phyloP scores from a whole-genome alignment of 2,113 vertebrate species.

The Thamnophis sirtalis region DNA sequence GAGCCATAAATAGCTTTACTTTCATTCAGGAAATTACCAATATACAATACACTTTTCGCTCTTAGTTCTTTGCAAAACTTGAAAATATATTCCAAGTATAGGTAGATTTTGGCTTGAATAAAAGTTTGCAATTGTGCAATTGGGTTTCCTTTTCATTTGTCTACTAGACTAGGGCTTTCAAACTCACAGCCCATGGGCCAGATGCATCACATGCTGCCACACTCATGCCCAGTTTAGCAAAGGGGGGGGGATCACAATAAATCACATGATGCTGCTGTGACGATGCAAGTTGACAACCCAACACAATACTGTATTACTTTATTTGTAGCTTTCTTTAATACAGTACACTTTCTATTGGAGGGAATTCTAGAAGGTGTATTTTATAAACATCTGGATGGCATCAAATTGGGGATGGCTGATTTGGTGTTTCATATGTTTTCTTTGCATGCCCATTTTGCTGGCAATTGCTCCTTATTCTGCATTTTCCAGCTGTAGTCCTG shows the following conservation, averaged over 20 bases:
- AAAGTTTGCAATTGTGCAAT: background rate
- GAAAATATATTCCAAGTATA: background rate
- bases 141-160: background rate
- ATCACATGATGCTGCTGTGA: too few relatives aligned
- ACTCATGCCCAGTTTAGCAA: too few relatives aligned
- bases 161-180: background rate
- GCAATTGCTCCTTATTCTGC: background rate
- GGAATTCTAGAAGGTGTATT: background rate
- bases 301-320: background rate
- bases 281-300: too few relatives aligned
- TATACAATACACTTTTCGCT: background rate
- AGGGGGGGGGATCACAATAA: too few relatives aligned
- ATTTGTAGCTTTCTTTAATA: background rate
- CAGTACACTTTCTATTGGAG: background rate
- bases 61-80: background rate
- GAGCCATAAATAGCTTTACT: background rate
- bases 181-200: too few relatives aligned
- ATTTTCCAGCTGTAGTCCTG: background rate
- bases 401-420: background rate
- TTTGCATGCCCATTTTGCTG: background rate
- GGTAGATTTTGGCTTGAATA: background rate
- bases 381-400: background rate
- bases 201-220: too few relatives aligned
- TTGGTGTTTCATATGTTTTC: background rate
- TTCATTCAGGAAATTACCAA: background rate